Evolutionary conservation across 2,888 invertebrate species (phyloP).

Genomic region (Drosophila anomelani): DNA sequence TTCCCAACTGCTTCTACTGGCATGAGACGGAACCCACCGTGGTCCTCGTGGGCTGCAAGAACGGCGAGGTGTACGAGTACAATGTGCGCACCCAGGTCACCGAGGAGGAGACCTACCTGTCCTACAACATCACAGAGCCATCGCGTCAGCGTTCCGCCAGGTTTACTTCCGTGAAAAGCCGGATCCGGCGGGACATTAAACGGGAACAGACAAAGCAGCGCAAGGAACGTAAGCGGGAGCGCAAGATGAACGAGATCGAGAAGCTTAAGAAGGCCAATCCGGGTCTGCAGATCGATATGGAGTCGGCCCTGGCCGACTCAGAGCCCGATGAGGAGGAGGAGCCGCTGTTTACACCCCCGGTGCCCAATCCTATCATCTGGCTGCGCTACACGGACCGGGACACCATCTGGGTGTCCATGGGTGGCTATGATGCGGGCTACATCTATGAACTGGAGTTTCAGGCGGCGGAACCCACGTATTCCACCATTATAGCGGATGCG

Average conservation of each 20-base stretch:
- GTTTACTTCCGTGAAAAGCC: slow-evolving; percentile 87
- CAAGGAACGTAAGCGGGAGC: slow-evolving; percentile 85
- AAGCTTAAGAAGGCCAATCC: slow-evolving; percentile 86
- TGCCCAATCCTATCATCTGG: slow-evolving; percentile 87
- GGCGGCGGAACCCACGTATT: slow-evolving; percentile 84
- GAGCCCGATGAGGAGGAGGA: slow-evolving; percentile 86
- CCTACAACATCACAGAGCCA: slow-evolving; percentile 76
- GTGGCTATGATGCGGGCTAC: slow-evolving; percentile 89
- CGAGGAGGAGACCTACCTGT: slow-evolving; percentile 84
- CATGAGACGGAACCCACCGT: slow-evolving; percentile 66
- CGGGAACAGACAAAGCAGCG: slow-evolving; percentile 86
- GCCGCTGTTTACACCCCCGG: slow-evolving; percentile 86
- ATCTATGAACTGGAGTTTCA: slow-evolving; percentile 87
- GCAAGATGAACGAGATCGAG: slow-evolving; percentile 87
- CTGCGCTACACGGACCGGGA: slow-evolving; percentile 85
- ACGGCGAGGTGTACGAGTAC: slow-evolving; percentile 86
- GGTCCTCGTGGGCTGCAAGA: slow-evolving; percentile 86
- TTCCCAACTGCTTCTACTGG: slow-evolving; percentile 89
- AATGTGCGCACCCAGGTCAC: slow-evolving; percentile 85
- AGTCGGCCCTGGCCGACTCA: slow-evolving; percentile 87
- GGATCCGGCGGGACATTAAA: slow-evolving; percentile 87
- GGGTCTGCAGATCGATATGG: slow-evolving; percentile 87
- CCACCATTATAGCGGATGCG: slow-evolving; percentile 85
- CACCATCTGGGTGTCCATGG: slow-evolving; percentile 87
- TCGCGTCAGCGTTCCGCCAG: slow-evolving; percentile 82